Conservation (phyloP, 2,113 vertebrate species). For the Lagopus leucura region DNA sequence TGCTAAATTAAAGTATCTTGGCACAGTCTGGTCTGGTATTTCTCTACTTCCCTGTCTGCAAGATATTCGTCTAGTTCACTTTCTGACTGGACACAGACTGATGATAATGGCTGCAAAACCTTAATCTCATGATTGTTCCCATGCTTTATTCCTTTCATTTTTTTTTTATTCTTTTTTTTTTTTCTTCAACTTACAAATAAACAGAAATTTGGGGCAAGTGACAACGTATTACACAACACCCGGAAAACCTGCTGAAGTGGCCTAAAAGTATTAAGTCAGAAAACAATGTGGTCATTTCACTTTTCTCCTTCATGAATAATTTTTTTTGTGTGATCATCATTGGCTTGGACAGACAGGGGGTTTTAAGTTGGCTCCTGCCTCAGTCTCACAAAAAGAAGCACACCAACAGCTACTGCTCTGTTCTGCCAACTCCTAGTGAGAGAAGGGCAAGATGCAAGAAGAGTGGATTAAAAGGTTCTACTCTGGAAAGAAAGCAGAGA, state of each 20-base stretch:
- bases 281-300: background rate
- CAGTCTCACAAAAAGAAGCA: background rate
- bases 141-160: background rate
- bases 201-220: background rate
- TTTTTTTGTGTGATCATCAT: background rate
- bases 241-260: background rate
- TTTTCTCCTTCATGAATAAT: background rate
- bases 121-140: background rate
- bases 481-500: background rate
- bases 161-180: background rate
- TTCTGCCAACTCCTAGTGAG: background rate
- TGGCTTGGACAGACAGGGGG: background rate
- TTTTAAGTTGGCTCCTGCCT: background rate
- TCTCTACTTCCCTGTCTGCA: background rate
- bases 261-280: background rate
- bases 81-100: background rate
- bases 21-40: background rate
- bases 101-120: background rate
- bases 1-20: background rate
- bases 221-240: background rate
- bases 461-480: background rate
- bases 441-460: background rate
- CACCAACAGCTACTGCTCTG: background rate
- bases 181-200: background rate
- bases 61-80: background rate